Conservation (phyloP, 2,797 vertebrate species). For the Spizella passerina region DNA sequence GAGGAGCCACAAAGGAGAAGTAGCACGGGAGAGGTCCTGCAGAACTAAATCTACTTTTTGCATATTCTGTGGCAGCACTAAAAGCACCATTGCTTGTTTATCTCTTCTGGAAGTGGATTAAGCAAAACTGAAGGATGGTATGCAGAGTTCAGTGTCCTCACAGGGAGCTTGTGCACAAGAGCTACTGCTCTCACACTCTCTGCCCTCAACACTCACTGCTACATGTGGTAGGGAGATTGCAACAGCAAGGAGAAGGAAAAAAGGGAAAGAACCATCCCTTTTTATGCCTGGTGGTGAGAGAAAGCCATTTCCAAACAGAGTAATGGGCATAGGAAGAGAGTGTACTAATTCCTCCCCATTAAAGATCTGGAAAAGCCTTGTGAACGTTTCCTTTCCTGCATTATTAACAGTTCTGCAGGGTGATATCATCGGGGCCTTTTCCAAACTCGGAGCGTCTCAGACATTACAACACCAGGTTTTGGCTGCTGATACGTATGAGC, state of each 20-base stretch:
- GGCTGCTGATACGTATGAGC: conserved; percentile 28
- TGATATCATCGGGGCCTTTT: conserved; percentile 45
- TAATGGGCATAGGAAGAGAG: not conserved
- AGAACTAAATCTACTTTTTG: not conserved
- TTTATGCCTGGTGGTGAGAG: not conserved
- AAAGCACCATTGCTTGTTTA: not conserved
- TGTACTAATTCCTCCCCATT: conserved; percentile 22
- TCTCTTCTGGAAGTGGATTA: not conserved
- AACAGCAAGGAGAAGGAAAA: not conserved
- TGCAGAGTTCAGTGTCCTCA: not conserved
- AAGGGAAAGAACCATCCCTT: not conserved
- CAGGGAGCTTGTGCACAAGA: not conserved
- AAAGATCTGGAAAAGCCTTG: conserved; percentile 50
- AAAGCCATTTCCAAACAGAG: conserved; percentile 9
- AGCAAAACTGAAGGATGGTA: not conserved
- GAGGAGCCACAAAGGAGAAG: not conserved
- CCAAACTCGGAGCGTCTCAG: conserved; percentile 49
- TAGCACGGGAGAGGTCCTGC: not conserved
- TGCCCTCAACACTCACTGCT: not conserved
- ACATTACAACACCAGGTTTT: conserved; percentile 51
- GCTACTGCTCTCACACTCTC: not conserved
- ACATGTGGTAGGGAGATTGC: not conserved
- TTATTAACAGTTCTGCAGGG: conserved; percentile 42
- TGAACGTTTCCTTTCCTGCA: conserved; percentile 57
- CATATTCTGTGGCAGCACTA: not conserved